These are phyloP conservation scores for Pheosia gnoma DNA, from an alignment of 2,888 invertebrate genomes.

Conservation along the genomic window DNA sequence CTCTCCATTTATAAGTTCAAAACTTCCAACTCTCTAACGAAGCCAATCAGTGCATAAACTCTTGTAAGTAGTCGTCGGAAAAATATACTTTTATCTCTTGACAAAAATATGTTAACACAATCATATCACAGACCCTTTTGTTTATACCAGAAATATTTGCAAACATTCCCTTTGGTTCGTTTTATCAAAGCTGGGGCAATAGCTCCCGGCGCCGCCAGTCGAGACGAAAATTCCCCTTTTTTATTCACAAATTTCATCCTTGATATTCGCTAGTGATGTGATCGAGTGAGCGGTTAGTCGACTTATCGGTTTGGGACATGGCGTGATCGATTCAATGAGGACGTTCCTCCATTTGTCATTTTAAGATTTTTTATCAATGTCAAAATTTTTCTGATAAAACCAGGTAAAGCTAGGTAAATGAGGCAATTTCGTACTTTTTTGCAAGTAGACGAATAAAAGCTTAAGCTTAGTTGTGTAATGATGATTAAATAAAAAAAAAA, in stretches of 20 bases:
- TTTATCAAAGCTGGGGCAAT: constrained; percentile 16
- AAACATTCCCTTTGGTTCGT: constrained; percentile 14
- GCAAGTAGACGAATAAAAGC: too few species aligned
- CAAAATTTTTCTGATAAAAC: background rate
- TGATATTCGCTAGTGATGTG: constrained; percentile 19
- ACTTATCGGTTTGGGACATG: constrained; percentile 6
- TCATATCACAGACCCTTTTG: constrained; percentile 9
- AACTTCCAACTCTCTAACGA: background rate
- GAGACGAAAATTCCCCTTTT: constrained; percentile 32
- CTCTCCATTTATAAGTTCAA: too few species aligned
- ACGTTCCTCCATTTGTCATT: too few species aligned
- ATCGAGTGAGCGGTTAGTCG: constrained; percentile 11
- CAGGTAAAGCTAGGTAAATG: too few species aligned
- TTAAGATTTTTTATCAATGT: background rate
- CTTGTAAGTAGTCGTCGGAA: background rate
- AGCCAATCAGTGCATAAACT: background rate
- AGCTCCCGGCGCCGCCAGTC: constrained; percentile 26
- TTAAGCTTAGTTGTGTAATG: too few species aligned
- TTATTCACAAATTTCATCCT: constrained; percentile 27
- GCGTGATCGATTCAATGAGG: background rate
- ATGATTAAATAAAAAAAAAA: too few species aligned
- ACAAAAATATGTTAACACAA: constrained; percentile 20
- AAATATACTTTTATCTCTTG: constrained; percentile 1
- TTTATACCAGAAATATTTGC: constrained; percentile 17
- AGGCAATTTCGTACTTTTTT: too few species aligned